phyloP scores from a whole-genome alignment of 2,113 vertebrate species.

The Lasiurus borealis region DNA sequence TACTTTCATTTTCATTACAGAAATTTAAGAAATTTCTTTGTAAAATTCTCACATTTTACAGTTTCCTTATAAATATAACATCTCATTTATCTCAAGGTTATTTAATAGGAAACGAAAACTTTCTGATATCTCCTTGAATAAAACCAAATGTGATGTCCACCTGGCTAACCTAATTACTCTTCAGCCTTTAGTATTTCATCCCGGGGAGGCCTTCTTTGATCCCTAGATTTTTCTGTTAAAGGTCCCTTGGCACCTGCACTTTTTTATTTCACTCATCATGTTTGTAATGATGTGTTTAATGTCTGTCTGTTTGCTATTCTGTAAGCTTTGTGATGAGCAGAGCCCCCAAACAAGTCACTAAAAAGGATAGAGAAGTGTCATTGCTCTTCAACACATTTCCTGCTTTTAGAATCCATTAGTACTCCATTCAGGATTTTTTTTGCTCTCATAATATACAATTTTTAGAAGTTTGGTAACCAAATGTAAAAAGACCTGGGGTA shows the following conservation, averaged over 20 bases:
- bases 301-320: conserved; percentile 21
- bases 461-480: not conserved
- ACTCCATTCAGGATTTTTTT: conserved; percentile 34
- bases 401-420: not conserved
- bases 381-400: conserved; percentile 37
- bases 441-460: not conserved
- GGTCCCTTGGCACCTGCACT: conserved; percentile 17
- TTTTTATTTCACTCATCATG: conserved; percentile 6
- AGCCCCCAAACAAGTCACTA: not conserved
- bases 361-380: conserved; percentile 18
- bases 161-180: not conserved
- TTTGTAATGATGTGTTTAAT: conserved; percentile 62
- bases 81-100: conserved; percentile 22
- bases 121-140: conserved; percentile 23
- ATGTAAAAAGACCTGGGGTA: conserved; percentile 1
- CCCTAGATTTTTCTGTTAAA: conserved; percentile 14
- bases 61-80: not conserved
- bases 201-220: conserved; percentile 42
- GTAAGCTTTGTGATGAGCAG: not conserved
- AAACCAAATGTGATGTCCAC: not conserved
- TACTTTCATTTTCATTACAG: conserved; percentile 28
- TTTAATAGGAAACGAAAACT: conserved; percentile 33
- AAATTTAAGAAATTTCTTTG: conserved; percentile 34
- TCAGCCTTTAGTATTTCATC: not conserved
- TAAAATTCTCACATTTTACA: conserved; percentile 50